Percentiles rank a stretch among this genome's conserved stretches.
Evolutionary conservation across 2,113 vertebrate species (phyloP).

Genomic region (Myotis lucifugus): DNA sequence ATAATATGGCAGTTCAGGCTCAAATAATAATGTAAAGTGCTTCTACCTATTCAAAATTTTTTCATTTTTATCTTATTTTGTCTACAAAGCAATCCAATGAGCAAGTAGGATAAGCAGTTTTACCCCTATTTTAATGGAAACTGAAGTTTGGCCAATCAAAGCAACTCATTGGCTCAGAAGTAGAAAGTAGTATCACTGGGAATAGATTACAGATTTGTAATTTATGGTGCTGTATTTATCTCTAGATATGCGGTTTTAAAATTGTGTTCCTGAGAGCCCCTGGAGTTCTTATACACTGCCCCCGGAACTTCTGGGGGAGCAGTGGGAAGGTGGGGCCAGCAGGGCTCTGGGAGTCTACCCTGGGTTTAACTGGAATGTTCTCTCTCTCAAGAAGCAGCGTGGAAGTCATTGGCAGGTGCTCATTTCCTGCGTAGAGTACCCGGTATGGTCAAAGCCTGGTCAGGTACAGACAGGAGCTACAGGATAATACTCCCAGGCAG

Average conservation of each 20-base stretch:
- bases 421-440: not conserved
- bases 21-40: not conserved
- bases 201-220: not conserved
- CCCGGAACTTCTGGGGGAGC: not conserved
- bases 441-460: not conserved
- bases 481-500: not conserved
- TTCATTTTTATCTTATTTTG: constrained; percentile 52
- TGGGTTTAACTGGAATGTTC: not conserved
- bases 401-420: not conserved
- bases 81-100: constrained; percentile 4
- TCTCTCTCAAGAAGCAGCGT: not conserved
- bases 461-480: not conserved
- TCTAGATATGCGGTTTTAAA: not conserved
- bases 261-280: not conserved
- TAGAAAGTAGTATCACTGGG: not conserved
- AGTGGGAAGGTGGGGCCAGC: not conserved
- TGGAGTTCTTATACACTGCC: not conserved
- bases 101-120: not conserved
- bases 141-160: not conserved
- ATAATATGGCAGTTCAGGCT: not conserved
- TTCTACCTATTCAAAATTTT: constrained; percentile 51
- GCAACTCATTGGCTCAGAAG: not conserved
- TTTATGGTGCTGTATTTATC: constrained; percentile 6
- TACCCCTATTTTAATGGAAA: constrained; percentile 10
- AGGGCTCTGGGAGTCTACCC: not conserved